A percentile compares a stretch with the other conserved stretches of the same genome.
These are phyloP conservation scores for Macrocentrus cingulum DNA, from an alignment of 1,140 invertebrate species.

Conservation along the genomic window DNA sequence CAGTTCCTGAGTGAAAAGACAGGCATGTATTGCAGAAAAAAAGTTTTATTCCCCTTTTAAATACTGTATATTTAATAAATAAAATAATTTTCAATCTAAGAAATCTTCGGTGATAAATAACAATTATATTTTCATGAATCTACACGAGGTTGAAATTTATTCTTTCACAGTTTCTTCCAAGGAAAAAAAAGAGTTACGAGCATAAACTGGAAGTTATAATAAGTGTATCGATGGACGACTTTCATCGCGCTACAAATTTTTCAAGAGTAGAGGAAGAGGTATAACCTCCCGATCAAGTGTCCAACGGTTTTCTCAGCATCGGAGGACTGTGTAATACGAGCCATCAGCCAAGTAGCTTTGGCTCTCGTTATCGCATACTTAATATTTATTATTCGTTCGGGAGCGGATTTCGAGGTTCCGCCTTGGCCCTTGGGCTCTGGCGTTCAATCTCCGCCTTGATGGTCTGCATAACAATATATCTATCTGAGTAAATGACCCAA, in stretches of 20 bases:
- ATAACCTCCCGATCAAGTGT: slow-evolving; percentile 4
- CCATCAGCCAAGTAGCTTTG: slow-evolving; percentile 17
- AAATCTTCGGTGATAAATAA: too few species aligned
- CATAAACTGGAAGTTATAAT: background rate
- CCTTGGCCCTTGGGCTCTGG: slow-evolving; percentile 11
- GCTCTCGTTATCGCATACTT: slow-evolving; percentile 23
- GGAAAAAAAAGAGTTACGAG: background rate
- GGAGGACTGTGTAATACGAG: slow-evolving; percentile 15
- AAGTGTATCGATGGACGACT: slow-evolving; percentile 16
- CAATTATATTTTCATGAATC: too few species aligned
- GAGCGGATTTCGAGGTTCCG: slow-evolving; percentile 13
- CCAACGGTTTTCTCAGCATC: slow-evolving; percentile 4
- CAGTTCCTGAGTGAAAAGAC: too few species aligned
- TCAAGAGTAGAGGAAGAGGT: background rate
- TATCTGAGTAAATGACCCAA: slow-evolving; percentile 4
- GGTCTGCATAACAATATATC: background rate
- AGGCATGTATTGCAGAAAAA: too few species aligned
- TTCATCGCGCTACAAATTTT: slow-evolving; percentile 9
- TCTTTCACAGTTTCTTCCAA: too few species aligned
- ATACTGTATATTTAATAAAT: too few species aligned
- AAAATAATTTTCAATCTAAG: too few species aligned
- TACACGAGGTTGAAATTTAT: too few species aligned
- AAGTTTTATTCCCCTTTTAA: too few species aligned
- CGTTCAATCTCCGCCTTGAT: background rate
- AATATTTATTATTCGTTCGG: slow-evolving; percentile 24